Conservation (phyloP, 2,888 invertebrate species). For the Eremobia ochroleuca region DNA sequence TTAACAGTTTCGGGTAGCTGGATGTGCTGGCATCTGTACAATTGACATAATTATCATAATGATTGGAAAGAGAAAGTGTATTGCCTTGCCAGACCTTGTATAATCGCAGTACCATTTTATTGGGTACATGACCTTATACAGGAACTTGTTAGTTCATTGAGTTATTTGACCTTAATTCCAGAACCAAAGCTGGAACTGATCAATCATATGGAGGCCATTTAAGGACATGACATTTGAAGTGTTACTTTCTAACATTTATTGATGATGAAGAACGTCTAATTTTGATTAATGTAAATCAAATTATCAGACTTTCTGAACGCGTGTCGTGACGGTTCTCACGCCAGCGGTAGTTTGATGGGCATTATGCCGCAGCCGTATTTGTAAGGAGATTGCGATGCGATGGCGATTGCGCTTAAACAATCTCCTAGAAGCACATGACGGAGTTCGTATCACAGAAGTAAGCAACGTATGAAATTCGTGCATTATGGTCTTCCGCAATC, state of each 20-base stretch:
- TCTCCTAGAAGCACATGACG: neutral
- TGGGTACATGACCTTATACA: constrained; percentile 57
- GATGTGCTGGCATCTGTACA: too few species aligned
- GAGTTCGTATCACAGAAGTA: neutral
- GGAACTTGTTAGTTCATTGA: constrained; percentile 52
- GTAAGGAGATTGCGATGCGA: neutral
- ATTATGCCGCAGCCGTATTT: neutral
- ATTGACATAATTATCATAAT: constrained; percentile 38
- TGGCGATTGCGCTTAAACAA: neutral
- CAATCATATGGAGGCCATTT: constrained; percentile 33
- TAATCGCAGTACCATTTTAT: constrained; percentile 36
- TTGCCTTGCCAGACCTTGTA: constrained; percentile 31
- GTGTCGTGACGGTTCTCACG: neutral
- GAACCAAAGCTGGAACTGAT: constrained; percentile 48
- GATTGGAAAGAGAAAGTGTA: constrained; percentile 60
- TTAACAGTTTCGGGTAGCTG: too few species aligned
- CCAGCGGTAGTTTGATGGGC: neutral
- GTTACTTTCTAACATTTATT: constrained; percentile 20
- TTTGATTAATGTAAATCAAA: constrained; percentile 15
- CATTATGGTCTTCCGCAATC: too few species aligned
- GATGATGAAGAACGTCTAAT: neutral
- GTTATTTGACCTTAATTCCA: constrained; percentile 62
- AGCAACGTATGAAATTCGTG: neutral
- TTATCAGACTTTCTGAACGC: neutral
- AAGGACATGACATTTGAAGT: constrained; percentile 16